Conservation (phyloP, 2,888 invertebrate genomes). For the Parnassius mnemosyne region DNA sequence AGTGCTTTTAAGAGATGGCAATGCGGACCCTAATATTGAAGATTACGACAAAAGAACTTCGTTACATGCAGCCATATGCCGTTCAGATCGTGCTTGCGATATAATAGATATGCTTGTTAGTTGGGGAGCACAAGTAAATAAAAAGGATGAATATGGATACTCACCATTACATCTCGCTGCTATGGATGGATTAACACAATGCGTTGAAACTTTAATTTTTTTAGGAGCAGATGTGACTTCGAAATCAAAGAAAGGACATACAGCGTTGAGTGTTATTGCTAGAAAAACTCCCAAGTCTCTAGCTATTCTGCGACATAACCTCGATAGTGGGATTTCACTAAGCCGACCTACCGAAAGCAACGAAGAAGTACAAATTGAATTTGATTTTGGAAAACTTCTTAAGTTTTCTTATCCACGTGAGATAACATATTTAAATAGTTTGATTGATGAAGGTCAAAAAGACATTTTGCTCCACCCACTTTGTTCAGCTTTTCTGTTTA, state of each 20-base stretch:
- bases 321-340: conserved; percentile 88
- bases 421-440: conserved; percentile 91
- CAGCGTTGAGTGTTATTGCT: conserved; percentile 90
- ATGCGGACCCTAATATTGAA: conserved; percentile 88
- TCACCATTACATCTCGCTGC: conserved; percentile 92
- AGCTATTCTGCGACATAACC: conserved; percentile 87
- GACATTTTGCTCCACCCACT: conserved; percentile 92
- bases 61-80: conserved; percentile 89
- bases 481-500: conserved; percentile 91
- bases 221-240: conserved; percentile 93
- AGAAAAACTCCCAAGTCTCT: conserved; percentile 92
- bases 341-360: conserved; percentile 87
- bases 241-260: conserved; percentile 91
- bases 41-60: conserved; percentile 91
- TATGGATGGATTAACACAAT: conserved; percentile 89
- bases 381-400: conserved; percentile 89
- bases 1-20: conserved; percentile 85
- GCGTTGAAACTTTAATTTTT: conserved; percentile 90
- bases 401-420: conserved; percentile 92
- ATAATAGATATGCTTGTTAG: conserved; percentile 88
- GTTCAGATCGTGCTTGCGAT: conserved; percentile 88
- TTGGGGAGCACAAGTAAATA: conserved; percentile 91
- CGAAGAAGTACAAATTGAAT: conserved; percentile 89
- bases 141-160: conserved; percentile 91
- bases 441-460: conserved; percentile 93